Evolutionary conservation across 2,113 vertebrate genomes (phyloP).

Genomic region (Eurystomus gularis): DNA sequence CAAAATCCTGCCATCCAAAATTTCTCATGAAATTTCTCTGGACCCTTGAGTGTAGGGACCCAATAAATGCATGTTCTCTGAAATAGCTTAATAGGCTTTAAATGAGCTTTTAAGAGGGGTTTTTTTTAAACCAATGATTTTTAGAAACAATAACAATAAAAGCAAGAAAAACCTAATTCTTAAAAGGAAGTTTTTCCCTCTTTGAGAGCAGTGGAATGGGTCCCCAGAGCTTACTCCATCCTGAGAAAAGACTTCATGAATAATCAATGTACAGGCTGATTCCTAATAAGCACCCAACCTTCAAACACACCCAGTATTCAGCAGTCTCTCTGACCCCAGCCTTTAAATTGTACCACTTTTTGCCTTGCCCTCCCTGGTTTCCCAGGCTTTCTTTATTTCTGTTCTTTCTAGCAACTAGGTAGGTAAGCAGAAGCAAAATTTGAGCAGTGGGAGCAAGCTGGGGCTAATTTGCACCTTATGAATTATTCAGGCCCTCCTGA

Average conservation of each 20-base stretch:
- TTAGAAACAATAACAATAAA: conserved; percentile 27
- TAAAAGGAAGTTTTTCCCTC: not conserved
- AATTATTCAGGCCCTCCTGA: conserved; percentile 77
- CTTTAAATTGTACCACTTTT: conserved; percentile 24
- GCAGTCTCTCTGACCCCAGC: not conserved
- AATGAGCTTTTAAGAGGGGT: not conserved
- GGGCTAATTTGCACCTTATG: conserved; percentile 74
- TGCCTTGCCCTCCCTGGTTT: not conserved
- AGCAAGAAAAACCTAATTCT: not conserved
- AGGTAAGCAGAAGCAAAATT: conserved; percentile 71
- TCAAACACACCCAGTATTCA: conserved; percentile 8
- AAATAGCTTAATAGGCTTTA: not conserved
- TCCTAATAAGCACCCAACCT: not conserved
- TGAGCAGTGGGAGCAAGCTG: conserved; percentile 49
- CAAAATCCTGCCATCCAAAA: not conserved
- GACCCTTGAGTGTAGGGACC: not conserved
- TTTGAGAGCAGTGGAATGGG: not conserved
- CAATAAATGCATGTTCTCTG: not conserved
- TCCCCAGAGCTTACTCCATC: conserved; percentile 16
- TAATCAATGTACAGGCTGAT: conserved; percentile 22
- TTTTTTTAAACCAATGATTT: not conserved
- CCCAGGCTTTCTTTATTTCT: conserved; percentile 32
- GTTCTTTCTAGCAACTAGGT: conserved; percentile 46
- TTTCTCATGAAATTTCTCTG: not conserved
- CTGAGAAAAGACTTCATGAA: conserved; percentile 31